phyloP scores from a whole-genome alignment of 2,113 vertebrate species.

The Carollia perspicillata region DNA sequence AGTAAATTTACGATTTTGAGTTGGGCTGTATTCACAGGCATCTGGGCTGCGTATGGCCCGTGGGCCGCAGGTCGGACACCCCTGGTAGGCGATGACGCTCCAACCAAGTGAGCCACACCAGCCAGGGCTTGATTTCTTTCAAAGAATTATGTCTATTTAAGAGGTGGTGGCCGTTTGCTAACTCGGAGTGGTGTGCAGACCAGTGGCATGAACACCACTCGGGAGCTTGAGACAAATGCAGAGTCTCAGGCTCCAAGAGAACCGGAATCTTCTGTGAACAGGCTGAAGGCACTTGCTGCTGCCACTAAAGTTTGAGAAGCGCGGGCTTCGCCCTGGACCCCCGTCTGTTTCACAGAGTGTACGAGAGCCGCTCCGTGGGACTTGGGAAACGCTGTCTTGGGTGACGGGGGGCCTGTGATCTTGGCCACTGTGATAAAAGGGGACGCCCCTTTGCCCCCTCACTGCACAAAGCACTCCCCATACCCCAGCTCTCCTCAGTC shows the following conservation, averaged over 20 bases:
- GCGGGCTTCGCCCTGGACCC: background rate
- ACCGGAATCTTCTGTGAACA: background rate
- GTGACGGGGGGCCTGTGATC: background rate
- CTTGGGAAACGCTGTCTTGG: background rate
- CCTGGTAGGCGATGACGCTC: no score
- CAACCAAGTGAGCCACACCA: no score
- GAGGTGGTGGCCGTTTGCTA: background rate
- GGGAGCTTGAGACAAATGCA: background rate
- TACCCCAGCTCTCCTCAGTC: background rate
- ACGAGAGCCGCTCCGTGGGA: background rate
- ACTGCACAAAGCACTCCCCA: background rate
- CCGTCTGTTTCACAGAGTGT: background rate
- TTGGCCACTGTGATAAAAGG: no score
- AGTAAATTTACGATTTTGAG: no score
- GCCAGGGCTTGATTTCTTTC: background rate
- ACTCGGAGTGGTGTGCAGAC: background rate
- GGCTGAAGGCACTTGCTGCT: background rate
- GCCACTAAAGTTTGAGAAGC: background rate
- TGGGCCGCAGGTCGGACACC: no score
- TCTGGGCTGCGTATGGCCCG: no score
- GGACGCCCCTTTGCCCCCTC: no score
- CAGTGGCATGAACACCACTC: no score
- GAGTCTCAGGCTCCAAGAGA: background rate
- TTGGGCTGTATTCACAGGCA: no score
- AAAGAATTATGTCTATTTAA: background rate